phyloP scores from a whole-genome alignment of 2,888 invertebrate genomes.

The Heteropelma amictum region DNA sequence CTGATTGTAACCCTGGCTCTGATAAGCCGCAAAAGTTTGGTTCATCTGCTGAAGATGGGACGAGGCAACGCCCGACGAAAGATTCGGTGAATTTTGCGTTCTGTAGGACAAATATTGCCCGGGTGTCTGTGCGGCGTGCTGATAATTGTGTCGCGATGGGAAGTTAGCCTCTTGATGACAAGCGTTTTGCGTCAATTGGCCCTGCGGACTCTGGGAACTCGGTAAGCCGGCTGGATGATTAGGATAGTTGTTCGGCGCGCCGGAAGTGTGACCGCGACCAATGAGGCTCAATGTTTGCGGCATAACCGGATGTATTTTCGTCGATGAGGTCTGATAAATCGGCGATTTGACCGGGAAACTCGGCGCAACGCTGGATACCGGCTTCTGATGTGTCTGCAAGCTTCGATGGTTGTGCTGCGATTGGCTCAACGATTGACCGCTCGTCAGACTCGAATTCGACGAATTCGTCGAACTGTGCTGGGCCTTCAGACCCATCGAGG shows the following conservation, averaged over 20 bases:
- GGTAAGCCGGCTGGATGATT: constrained; percentile 50
- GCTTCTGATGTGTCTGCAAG: constrained; percentile 83
- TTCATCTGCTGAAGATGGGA: constrained; percentile 27
- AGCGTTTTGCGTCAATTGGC: constrained; percentile 31
- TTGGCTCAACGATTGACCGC: constrained; percentile 64
- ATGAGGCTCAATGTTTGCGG: constrained; percentile 83
- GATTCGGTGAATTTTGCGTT: constrained; percentile 66
- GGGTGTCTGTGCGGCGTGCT: constrained; percentile 38
- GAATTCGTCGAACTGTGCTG: constrained; percentile 79
- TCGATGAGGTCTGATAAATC: constrained; percentile 89
- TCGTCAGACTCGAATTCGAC: constrained; percentile 75
- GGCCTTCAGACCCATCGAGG: constrained; percentile 70
- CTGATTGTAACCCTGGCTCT: constrained; percentile 65
- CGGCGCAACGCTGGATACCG: constrained; percentile 92
- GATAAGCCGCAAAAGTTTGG: constrained; percentile 56
- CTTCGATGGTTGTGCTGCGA: constrained; percentile 70
- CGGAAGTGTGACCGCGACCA: constrained; percentile 68
- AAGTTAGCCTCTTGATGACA: constrained; percentile 66
- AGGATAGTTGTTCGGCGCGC: constrained; percentile 60
- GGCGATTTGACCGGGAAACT: constrained; percentile 84
- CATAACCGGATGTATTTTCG: constrained; percentile 89
- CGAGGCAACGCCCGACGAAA: constrained; percentile 44
- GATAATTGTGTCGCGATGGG: constrained; percentile 58
- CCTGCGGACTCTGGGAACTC: constrained; percentile 55
- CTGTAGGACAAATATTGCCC: constrained; percentile 55